Percentiles rank a stretch among this genome's conserved stretches.
These are phyloP conservation scores for Lordiphosa andalusiaca DNA, from an alignment of 2,888 invertebrate species.

Conservation along the genomic window DNA sequence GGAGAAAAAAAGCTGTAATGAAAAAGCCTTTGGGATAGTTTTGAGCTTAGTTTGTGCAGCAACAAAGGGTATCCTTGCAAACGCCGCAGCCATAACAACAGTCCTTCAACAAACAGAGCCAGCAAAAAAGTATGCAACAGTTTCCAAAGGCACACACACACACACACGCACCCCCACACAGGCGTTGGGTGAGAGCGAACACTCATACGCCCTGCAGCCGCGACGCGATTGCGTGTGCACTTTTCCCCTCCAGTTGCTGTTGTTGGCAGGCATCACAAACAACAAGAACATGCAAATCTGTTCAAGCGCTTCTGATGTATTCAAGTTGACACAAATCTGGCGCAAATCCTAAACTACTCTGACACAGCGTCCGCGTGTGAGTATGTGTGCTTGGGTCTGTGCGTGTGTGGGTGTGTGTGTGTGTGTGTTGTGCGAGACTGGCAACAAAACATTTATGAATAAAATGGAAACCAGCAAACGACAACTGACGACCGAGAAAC, in stretches of 20 bases:
- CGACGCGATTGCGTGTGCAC: slow-evolving; percentile 60
- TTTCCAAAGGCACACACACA: slow-evolving; percentile 35
- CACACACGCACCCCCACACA: slow-evolving; percentile 7
- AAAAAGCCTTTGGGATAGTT: slow-evolving; percentile 67
- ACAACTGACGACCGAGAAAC: slow-evolving; percentile 39
- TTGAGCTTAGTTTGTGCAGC: slow-evolving; percentile 39
- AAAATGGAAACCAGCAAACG: slow-evolving; percentile 44
- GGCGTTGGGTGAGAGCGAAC: slow-evolving; percentile 16
- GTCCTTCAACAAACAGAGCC: slow-evolving; percentile 25
- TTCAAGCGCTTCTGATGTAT: slow-evolving; percentile 69
- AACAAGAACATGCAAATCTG: slow-evolving; percentile 54
- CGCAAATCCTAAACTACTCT: slow-evolving; percentile 65
- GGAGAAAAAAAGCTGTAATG: slow-evolving; percentile 48
- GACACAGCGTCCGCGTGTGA: slow-evolving; percentile 44
- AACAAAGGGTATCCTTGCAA: slow-evolving; percentile 47
- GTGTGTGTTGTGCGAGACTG: neutral
- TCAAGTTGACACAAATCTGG: slow-evolving; percentile 75
- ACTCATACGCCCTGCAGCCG: slow-evolving; percentile 59
- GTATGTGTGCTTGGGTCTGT: slow-evolving; percentile 2
- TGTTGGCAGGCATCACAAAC: slow-evolving; percentile 45
- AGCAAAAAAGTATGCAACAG: slow-evolving; percentile 60
- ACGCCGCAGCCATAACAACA: slow-evolving; percentile 16
- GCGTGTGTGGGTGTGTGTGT: slow-evolving; percentile 12
- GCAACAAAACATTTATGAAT: slow-evolving; percentile 62
- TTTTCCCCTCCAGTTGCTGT: slow-evolving; percentile 24